Conservation (phyloP, 2,888 invertebrate genomes). For the Eupithecia insigniata region DNA sequence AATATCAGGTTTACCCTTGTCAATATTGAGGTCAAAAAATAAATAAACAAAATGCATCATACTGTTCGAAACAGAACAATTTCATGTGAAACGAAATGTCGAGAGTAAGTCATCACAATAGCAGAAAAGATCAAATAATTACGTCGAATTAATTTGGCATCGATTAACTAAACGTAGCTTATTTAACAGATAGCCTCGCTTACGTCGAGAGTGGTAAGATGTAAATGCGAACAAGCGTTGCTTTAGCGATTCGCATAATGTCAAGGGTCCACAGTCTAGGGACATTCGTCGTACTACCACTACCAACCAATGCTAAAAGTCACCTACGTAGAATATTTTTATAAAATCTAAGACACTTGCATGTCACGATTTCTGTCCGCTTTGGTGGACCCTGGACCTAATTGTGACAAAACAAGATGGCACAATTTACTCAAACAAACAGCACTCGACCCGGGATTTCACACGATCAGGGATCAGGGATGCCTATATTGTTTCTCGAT, state of each 20-base stretch:
- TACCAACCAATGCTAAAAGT: background rate
- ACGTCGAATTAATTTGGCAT: constrained; percentile 77
- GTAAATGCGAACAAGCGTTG: constrained; percentile 76
- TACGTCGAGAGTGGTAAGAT: constrained; percentile 54
- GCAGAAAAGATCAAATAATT: constrained; percentile 44
- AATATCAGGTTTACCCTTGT: constrained; percentile 56
- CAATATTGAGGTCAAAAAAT: constrained; percentile 65
- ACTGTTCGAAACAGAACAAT: constrained; percentile 49
- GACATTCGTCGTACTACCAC: background rate
- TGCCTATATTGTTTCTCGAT: background rate
- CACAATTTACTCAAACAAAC: constrained; percentile 49
- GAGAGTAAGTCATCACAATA: constrained; percentile 21
- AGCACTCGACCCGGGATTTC: constrained; percentile 36
- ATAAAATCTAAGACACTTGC: background rate
- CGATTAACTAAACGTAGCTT: constrained; percentile 74
- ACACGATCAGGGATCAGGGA: constrained; percentile 22
- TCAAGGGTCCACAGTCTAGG: constrained; percentile 14
- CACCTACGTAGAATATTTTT: background rate
- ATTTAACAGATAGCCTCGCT: constrained; percentile 61
- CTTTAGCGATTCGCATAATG: constrained; percentile 48
- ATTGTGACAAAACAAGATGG: constrained; percentile 45
- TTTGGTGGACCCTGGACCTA: constrained; percentile 18
- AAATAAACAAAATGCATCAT: constrained; percentile 62
- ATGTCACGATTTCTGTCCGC: background rate
- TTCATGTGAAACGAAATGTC: constrained; percentile 43